Base-by-base conservation (phyloP, 2,113 vertebrate species). In the Thomomys bottae region DNA sequence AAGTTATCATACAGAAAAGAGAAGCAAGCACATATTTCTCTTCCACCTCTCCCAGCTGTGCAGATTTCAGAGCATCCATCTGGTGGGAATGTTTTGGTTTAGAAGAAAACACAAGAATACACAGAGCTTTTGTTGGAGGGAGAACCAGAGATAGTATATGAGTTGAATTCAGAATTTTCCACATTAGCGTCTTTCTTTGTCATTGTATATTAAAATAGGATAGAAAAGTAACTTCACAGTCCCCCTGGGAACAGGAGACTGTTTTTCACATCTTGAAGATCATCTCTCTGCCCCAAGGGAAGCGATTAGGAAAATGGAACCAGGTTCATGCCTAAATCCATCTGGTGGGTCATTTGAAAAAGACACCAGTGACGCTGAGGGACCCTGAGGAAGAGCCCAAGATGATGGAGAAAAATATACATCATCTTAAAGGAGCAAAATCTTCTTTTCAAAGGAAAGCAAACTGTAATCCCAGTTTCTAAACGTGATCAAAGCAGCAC, bases 81-180 rank as follows among this genome's bases (percentile, higher is more conserved):
- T n/a, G 40, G 71, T 21, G 70, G 36, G 86, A 92, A 96, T 49
- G 28, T 94, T 88, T 89, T 92, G 64, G 78, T 82, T 94, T 90
- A 34, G 71, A 92, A 89, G 84, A 71, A 75, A 94, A 54, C 49
- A 54, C 49, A 54, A 80, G 49, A 78, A 45, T 32, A 82, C 36
- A 92, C 17, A 24, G 68, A 61, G 1, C 71, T 96, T 94, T 90
- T 42, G 40, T 82, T 87, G 36, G 70, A 86, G 68, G 45, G 82
- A 30, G 73, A 91, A 92, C 34, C 63, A 34, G 38, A n/a, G 34
- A 54, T 38, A 14, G 66, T 45, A 64, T 64, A 79, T 68, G 73
- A 89, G 34, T 79, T 28, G 57, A 94, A 93, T 88, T 84, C 84
- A 93, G 86, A 95, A 94, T 92, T 96, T 97, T 96, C 95, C 96